phyloP scores from a whole-genome alignment of 2,888 invertebrate species.

The Netelia melanura region DNA sequence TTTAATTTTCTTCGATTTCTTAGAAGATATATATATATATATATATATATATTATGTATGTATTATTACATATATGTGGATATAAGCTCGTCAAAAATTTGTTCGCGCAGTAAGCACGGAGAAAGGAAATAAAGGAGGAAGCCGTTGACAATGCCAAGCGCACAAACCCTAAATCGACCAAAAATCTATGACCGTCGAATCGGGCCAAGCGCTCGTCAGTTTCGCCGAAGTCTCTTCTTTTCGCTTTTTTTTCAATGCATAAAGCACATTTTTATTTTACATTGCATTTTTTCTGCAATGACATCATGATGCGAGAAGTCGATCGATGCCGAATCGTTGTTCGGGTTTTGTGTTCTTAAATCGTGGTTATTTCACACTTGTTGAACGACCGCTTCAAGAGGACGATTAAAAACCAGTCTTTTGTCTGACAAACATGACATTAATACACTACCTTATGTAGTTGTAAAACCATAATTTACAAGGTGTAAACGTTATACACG shows the following conservation, averaged over 20 bases:
- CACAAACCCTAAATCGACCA: constrained; percentile 58
- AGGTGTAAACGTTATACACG: constrained; percentile 62
- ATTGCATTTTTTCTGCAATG: neutral
- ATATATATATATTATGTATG: constrained; percentile 36
- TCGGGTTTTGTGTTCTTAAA: constrained; percentile 3
- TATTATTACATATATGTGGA: constrained; percentile 11
- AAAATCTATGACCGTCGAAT: constrained; percentile 49
- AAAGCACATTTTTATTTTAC: constrained; percentile 15
- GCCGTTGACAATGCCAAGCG: constrained; percentile 54
- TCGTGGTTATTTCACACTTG: constrained; percentile 30
- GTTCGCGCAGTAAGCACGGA: constrained; percentile 10
- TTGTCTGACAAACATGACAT: constrained; percentile 66
- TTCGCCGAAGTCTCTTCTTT: constrained; percentile 39
- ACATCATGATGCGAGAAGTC: constrained; percentile 23
- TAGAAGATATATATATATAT: constrained; percentile 26
- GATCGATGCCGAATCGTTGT: neutral
- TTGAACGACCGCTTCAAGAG: constrained; percentile 3
- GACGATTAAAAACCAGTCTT: constrained; percentile 57
- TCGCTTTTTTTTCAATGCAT: constrained; percentile 24
- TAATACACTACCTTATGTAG: constrained; percentile 45
- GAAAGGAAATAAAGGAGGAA: constrained; percentile 11
- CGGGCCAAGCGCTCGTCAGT: constrained; percentile 26
- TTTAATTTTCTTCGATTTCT: constrained; percentile 54
- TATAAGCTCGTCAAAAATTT: constrained; percentile 44
- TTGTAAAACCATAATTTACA: constrained; percentile 49